These are phyloP conservation scores for Epirrhoe tristata DNA, from an alignment of 2,888 invertebrate species.

Conservation along the genomic window DNA sequence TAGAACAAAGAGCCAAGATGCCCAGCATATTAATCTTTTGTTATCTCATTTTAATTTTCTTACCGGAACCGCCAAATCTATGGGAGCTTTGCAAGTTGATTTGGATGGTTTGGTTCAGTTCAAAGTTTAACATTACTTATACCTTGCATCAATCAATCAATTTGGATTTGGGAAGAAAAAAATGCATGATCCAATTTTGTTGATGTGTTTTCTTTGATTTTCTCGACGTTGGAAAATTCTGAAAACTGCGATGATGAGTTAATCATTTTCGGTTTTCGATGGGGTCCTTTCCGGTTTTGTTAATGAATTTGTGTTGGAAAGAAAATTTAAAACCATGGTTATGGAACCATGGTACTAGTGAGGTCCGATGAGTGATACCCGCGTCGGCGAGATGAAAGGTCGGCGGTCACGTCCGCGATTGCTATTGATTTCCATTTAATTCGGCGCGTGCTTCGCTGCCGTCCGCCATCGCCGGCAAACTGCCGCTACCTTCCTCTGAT, in stretches of 20 bases:
- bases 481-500: slow-evolving; percentile 68
- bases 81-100: not conserved
- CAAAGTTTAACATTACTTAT: not conserved
- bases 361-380: slow-evolving; percentile 42
- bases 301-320: not conserved
- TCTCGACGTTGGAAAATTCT: too few relatives aligned
- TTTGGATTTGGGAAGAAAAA: too few relatives aligned
- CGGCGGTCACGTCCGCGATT: slow-evolving; percentile 75
- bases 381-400: slow-evolving; percentile 67
- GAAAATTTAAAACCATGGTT: too few relatives aligned
- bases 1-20: not conserved
- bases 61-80: not conserved
- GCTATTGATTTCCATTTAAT: slow-evolving; percentile 84
- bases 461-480: slow-evolving; percentile 65
- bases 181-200: too few relatives aligned
- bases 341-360: slow-evolving; percentile 15
- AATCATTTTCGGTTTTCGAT: too few relatives aligned
- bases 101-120: not conserved
- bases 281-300: too few relatives aligned
- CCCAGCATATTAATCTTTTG: not conserved
- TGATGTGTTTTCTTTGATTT: too few relatives aligned
- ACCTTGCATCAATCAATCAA: too few relatives aligned
- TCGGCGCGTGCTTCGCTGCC: slow-evolving; percentile 76
- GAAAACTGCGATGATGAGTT: too few relatives aligned
- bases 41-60: not conserved